Percentiles rank a stretch among this genome's conserved stretches.
Evolutionary conservation across 2,888 invertebrate species (phyloP).

Genomic region (Stegophylla sp.): DNA sequence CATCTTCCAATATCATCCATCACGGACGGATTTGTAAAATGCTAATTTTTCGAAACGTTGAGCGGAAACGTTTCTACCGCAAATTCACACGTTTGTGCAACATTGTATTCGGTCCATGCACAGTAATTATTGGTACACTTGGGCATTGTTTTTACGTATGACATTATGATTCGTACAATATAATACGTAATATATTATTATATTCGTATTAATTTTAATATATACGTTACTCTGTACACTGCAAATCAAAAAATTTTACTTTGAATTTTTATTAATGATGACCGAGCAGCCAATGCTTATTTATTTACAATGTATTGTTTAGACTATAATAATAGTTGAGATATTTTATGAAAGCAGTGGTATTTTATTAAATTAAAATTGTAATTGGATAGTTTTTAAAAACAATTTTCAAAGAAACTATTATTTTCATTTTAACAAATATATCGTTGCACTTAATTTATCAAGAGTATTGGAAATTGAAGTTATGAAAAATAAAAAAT

Average conservation of each 20-base stretch:
- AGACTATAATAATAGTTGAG: neutral
- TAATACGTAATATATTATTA: too few relatives aligned
- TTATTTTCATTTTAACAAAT: constrained; percentile 14
- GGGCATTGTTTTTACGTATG: neutral
- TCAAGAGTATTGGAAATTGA: neutral
- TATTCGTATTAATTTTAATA: neutral
- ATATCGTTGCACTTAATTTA: constrained; percentile 7
- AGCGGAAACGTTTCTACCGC: neutral
- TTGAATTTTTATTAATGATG: constrained; percentile 3
- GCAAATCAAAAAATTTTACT: neutral
- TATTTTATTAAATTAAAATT: neutral
- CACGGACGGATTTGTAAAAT: neutral
- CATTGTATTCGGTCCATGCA: neutral
- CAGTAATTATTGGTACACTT: neutral
- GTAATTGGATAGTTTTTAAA: constrained; percentile 14
- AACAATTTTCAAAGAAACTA: neutral
- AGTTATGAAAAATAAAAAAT: too few relatives aligned
- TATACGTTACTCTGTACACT: neutral
- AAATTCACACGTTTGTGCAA: neutral
- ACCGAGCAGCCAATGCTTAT: neutral
- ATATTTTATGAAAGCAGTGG: neutral
- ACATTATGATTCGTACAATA: neutral
- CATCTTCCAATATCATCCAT: neutral
- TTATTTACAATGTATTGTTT: neutral
- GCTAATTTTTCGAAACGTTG: neutral